Evolutionary conservation across 2,797 vertebrate species (phyloP), one percentile per base, ranked within the genome.

Genomic region (Coregonus sp.): DNA sequence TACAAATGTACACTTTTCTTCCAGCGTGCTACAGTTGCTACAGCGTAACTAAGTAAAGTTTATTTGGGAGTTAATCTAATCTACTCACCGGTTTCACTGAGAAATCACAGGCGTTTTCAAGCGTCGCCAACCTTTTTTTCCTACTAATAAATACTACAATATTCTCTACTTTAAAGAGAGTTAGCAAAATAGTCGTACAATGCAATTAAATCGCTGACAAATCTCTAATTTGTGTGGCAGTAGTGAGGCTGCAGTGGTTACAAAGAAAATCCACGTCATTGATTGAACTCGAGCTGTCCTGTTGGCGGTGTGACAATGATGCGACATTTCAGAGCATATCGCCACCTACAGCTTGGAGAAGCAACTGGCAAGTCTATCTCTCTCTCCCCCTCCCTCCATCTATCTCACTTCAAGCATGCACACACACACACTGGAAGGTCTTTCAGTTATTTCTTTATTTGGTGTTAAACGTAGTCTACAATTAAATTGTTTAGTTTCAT

Each of bases 181-280:
- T 77, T 33, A 0, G n/a, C 2, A 12, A 0, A 33, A 12, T 75
- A 73, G 50, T 66, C 33, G 5, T 0, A 12, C 40, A 15, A 51
- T 37, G 33, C 5, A 6, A 33, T 31, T 25, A 29, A 35, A 9
- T 61, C 2, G 50, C 4, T 14, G 16, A 0, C 2, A 4, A 61
- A 1, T 74, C 33, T 59, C 70, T 61, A 7, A 68, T 82, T 15
- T 78, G 52, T 7, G 37, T 40, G 6, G 77, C 70, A 84, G 78
- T 37, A 47, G 73, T 82, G 80, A 76, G 83, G 52, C 70, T 72
- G 69, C 40, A 18, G 65, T 33, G 14, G 80, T 88, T 52, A 40
- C 25, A 92, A 90, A 89, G 90, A 85, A 94, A 85, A 87, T 92
- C 92, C 92, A 94, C 92, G 92, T 94, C 91, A 94, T 84, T 86